Evolutionary conservation across 1,140 invertebrate species (phyloP).

Genomic region (Dendrolimus punctatus): DNA sequence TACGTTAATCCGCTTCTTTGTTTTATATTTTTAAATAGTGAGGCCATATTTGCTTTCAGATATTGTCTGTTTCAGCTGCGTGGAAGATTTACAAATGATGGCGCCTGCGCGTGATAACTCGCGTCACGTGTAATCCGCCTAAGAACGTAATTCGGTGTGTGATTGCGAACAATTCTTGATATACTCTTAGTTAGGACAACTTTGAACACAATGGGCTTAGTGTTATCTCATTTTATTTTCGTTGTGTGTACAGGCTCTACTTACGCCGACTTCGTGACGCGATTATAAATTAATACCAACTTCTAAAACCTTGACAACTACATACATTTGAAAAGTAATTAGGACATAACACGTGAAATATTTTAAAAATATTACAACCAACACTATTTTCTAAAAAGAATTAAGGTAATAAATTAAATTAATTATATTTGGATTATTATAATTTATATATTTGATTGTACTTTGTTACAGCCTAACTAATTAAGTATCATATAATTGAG

Average conservation of each 20-base stretch:
- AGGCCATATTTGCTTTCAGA: constrained; percentile 66
- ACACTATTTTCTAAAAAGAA: too few relatives aligned
- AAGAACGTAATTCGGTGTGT: constrained; percentile 60
- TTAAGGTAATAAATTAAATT: too few relatives aligned
- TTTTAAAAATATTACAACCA: too few relatives aligned
- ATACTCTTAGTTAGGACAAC: constrained; percentile 39
- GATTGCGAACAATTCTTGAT: constrained; percentile 54
- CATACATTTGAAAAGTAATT: constrained; percentile 18
- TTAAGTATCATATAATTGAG: too few relatives aligned
- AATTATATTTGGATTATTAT: too few relatives aligned
- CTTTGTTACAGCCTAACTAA: too few relatives aligned
- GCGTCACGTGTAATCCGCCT: constrained; percentile 59
- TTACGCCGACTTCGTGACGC: constrained; percentile 21
- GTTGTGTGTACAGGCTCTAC: constrained; percentile 41
- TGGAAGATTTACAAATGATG: constrained; percentile 59
- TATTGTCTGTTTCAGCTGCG: constrained; percentile 53
- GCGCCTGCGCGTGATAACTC: constrained; percentile 57
- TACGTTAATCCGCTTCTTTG: constrained; percentile 65
- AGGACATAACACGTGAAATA: constrained; percentile 6
- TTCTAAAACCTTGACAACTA: constrained; percentile 19
- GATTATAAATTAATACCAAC: constrained; percentile 17
- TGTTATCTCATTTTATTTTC: constrained; percentile 52
- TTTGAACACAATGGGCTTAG: constrained; percentile 55
- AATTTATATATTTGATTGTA: too few relatives aligned
- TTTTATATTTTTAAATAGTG: constrained; percentile 68